phyloP scores from a whole-genome alignment of 2,888 invertebrate genomes.

The Pycnomerus fuliginosus region DNA sequence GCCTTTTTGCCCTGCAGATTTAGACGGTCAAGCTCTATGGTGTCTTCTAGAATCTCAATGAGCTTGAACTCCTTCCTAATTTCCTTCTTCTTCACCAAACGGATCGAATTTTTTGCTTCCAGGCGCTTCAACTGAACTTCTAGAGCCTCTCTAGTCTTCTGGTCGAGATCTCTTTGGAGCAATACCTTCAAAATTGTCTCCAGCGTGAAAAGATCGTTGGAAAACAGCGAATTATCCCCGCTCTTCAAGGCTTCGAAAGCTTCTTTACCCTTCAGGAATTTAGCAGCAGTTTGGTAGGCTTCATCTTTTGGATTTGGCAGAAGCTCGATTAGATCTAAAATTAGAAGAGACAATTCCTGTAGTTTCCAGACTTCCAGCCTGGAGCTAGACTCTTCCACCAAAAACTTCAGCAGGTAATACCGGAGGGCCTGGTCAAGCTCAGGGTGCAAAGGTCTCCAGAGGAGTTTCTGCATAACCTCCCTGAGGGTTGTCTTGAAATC shows the following conservation, averaged over 20 bases:
- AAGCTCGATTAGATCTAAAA: slow-evolving; percentile 7
- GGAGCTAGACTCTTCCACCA: too few relatives aligned
- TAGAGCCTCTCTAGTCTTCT: slow-evolving; percentile 17
- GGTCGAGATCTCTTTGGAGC: slow-evolving; percentile 16
- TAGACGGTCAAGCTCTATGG: slow-evolving; percentile 23
- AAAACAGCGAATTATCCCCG: slow-evolving; percentile 6
- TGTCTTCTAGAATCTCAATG: slow-evolving; percentile 28
- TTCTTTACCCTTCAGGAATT: slow-evolving; percentile 1
- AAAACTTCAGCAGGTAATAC: too few relatives aligned
- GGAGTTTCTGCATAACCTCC: too few relatives aligned
- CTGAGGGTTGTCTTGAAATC: too few relatives aligned
- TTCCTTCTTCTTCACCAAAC: slow-evolving; percentile 24
- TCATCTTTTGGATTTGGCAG: not conserved
- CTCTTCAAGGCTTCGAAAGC: not conserved
- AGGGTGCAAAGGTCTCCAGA: too few relatives aligned
- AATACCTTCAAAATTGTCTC: slow-evolving; percentile 9
- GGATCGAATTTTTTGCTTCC: slow-evolving; percentile 10
- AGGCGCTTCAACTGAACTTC: slow-evolving; percentile 15
- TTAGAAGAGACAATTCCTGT: too few relatives aligned
- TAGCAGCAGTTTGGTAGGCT: slow-evolving; percentile 4
- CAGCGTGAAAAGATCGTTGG: slow-evolving; percentile 2
- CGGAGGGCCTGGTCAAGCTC: too few relatives aligned
- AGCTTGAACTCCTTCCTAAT: slow-evolving; percentile 31
- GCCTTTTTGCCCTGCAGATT: slow-evolving; percentile 21
- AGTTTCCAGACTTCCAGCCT: too few relatives aligned